Conservation (phyloP, 2,888 invertebrate genomes). For the Ceratothoa steindachneri region DNA sequence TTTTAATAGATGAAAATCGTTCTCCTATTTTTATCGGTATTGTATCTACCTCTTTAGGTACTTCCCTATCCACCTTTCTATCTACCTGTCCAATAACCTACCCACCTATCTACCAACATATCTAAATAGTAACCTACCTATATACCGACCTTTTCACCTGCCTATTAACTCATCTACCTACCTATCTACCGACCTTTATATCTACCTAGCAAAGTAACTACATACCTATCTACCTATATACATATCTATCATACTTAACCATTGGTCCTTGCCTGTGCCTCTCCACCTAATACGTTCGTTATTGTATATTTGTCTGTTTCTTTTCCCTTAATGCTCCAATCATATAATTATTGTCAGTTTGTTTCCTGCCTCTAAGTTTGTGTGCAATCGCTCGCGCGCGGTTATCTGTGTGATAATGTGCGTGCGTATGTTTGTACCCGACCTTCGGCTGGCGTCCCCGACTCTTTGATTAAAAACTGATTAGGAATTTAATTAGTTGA, state of each 20-base stretch:
- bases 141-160: too few relatives aligned
- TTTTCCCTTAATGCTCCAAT: neutral
- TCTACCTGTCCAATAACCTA: too few relatives aligned
- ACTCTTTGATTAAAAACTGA: slow-evolving; percentile 6
- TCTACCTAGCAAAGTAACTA: too few relatives aligned
- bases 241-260: neutral
- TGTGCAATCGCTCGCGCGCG: neutral
- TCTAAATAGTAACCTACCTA: too few relatives aligned
- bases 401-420: neutral
- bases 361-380: neutral
- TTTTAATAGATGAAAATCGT: too few relatives aligned
- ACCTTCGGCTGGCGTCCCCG: neutral
- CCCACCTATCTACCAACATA: too few relatives aligned
- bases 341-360: neutral
- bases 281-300: too few relatives aligned
- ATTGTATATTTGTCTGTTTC: neutral
- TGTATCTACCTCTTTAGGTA: too few relatives aligned
- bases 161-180: too few relatives aligned
- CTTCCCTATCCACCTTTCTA: too few relatives aligned
- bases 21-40: too few relatives aligned
- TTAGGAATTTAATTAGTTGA: slow-evolving; percentile 9
- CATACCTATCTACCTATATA: neutral
- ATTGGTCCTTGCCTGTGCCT: neutral
- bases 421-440: neutral
- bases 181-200: too few relatives aligned